Conservation (phyloP, 2,113 vertebrate genomes). For the Leptodactylus fuscus region DNA sequence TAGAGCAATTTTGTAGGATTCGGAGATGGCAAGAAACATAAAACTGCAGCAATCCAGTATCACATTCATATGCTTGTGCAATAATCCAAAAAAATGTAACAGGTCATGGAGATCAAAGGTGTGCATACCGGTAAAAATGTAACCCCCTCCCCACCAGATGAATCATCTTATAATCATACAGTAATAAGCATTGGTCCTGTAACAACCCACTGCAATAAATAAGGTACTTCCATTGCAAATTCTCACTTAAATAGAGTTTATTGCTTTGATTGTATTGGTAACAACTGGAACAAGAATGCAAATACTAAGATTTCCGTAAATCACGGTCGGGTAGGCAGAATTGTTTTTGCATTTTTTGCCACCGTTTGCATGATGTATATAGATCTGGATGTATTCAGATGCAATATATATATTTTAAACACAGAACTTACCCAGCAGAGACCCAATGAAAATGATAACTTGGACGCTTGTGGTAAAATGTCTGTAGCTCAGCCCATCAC, state of each 20-base stretch:
- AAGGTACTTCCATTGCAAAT: neutral
- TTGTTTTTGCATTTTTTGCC: neutral
- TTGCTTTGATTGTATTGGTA: neutral
- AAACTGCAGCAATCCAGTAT: neutral
- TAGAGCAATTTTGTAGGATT: neutral
- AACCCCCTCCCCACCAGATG: neutral
- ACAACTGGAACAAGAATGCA: neutral
- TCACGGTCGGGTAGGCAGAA: neutral
- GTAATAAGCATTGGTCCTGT: neutral
- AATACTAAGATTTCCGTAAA: neutral
- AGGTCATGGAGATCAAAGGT: neutral
- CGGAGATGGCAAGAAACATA: neutral
- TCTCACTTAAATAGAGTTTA: neutral
- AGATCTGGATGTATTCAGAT: neutral
- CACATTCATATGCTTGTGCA: neutral
- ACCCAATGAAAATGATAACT: constrained; percentile 54
- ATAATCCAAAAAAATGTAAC: neutral
- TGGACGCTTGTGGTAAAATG: constrained; percentile 54
- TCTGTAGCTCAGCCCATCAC: constrained; percentile 48
- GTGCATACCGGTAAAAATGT: neutral
- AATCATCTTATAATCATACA: neutral
- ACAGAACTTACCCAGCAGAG: constrained; percentile 48
- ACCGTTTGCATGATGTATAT: neutral
- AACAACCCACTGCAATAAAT: neutral
- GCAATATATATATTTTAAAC: neutral